phyloP scores from a whole-genome alignment of 2,888 invertebrate species.

The Agrochola macilenta region DNA sequence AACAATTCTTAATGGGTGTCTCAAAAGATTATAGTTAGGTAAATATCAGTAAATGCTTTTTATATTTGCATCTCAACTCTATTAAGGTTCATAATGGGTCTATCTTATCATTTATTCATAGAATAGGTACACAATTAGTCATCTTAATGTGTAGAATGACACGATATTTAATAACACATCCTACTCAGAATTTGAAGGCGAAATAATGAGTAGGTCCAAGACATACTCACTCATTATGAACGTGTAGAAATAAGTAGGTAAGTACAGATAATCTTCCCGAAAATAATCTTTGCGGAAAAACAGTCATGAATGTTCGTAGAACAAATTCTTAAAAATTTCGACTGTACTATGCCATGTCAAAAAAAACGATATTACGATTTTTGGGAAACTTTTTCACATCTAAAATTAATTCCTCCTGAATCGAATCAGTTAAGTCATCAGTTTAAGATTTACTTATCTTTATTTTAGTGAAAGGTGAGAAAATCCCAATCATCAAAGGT shows the following conservation, averaged over 20 bases:
- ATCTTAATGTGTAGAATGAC: slow-evolving; percentile 44
- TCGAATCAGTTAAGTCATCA: not conserved
- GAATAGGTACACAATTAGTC: slow-evolving; percentile 52
- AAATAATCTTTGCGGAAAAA: slow-evolving; percentile 1
- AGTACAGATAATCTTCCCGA: not conserved
- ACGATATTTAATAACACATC: slow-evolving; percentile 43
- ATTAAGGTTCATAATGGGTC: slow-evolving; percentile 18
- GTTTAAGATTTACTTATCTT: not conserved
- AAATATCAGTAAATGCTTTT: slow-evolving; percentile 1
- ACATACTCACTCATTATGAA: not conserved
- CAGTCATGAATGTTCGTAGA: not conserved
- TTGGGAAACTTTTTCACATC: not conserved
- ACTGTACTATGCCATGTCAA: not conserved
- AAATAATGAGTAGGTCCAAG: slow-evolving; percentile 27
- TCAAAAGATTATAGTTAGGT: not conserved
- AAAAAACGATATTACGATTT: not conserved
- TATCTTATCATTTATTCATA: slow-evolving; percentile 43
- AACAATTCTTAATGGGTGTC: not conserved
- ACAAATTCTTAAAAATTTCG: slow-evolving; percentile 7
- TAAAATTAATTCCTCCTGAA: not conserved
- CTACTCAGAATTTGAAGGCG: slow-evolving; percentile 53
- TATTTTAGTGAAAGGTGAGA: not conserved
- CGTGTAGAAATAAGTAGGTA: not conserved
- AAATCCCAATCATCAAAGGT: slow-evolving; percentile 2
- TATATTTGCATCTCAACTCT: slow-evolving; percentile 11